phyloP scores from a whole-genome alignment of 2,888 invertebrate genomes.

The Prosopocoilus inquinatus region DNA sequence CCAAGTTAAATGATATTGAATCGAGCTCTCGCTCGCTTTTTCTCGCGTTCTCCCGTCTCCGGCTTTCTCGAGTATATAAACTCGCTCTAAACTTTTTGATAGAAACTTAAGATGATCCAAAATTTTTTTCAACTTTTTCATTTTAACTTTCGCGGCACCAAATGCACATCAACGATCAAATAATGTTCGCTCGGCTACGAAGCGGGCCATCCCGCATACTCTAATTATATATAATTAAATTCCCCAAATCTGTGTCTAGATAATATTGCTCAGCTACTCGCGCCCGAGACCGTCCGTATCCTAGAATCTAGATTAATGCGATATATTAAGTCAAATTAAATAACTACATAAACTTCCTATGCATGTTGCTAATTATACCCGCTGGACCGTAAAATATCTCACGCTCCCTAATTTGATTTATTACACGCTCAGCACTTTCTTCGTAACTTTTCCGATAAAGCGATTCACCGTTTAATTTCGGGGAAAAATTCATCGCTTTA shows the following conservation, averaged over 20 bases:
- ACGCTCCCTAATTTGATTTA: no score
- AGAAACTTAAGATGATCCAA: conserved; percentile 28
- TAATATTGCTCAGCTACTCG: conserved; percentile 9
- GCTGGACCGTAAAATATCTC: no score
- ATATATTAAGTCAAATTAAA: conserved; percentile 20
- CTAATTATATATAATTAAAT: conserved; percentile 34
- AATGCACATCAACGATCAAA: conserved; percentile 1
- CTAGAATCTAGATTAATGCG: conserved; percentile 9
- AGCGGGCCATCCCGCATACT: conserved; percentile 28
- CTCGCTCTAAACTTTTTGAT: conserved; percentile 29
- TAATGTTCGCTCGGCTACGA: conserved; percentile 21
- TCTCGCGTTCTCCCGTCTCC: conserved; percentile 16
- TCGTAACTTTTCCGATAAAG: no score
- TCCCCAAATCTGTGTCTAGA: conserved; percentile 19
- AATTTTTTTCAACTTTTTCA: conserved; percentile 36
- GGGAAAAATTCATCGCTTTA: no score
- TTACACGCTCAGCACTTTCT: no score
- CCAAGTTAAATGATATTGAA: conserved; percentile 18
- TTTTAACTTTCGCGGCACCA: conserved; percentile 31
- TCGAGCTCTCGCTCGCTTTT: conserved; percentile 6
- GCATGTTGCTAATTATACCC: neutral
- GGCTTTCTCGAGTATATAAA: conserved; percentile 27
- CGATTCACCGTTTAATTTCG: no score
- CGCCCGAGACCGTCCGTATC: conserved; percentile 1
- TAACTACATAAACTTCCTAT: conserved; percentile 12